A percentile compares a stretch with the other conserved stretches of the same genome.
These are phyloP conservation scores for Sprattus sprattus DNA, from an alignment of 2,113 vertebrate species.

Conservation along the genomic window DNA sequence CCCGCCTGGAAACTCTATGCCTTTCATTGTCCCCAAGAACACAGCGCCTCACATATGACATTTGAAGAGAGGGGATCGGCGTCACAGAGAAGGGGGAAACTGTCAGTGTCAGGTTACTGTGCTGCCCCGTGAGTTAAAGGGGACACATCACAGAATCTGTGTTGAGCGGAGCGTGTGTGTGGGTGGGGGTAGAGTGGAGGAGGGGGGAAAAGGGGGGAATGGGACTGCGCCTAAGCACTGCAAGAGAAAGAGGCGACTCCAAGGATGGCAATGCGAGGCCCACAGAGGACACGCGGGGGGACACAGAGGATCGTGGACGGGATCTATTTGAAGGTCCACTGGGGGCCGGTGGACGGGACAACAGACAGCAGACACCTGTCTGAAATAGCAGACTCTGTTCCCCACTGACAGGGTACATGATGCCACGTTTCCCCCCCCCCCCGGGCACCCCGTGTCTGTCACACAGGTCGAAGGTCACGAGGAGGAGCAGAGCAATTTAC, in stretches of 20 bases:
- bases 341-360: background rate
- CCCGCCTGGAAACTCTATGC: slow-evolving; percentile 69
- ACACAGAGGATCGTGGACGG: background rate
- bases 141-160: background rate
- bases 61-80: slow-evolving; percentile 59
- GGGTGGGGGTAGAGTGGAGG: background rate
- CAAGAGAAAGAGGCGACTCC: background rate
- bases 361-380: background rate
- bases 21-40: slow-evolving; percentile 69
- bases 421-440: background rate
- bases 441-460: background rate
- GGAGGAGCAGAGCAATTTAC: background rate
- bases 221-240: too few species aligned
- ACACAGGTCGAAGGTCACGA: background rate
- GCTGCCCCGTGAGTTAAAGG: background rate
- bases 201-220: too few species aligned
- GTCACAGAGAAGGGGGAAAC: slow-evolving; percentile 37
- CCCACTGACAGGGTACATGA: background rate
- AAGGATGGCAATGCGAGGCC: background rate
- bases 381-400: slow-evolving; percentile 10
- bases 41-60: slow-evolving; percentile 69
- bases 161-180: background rate
- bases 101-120: slow-evolving; percentile 42
- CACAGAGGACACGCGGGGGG: background rate
- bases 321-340: slow-evolving; percentile 1